These are phyloP conservation scores for Drosophila nasuta DNA, from an alignment of 1,140 invertebrate species.

Conservation along the genomic window DNA sequence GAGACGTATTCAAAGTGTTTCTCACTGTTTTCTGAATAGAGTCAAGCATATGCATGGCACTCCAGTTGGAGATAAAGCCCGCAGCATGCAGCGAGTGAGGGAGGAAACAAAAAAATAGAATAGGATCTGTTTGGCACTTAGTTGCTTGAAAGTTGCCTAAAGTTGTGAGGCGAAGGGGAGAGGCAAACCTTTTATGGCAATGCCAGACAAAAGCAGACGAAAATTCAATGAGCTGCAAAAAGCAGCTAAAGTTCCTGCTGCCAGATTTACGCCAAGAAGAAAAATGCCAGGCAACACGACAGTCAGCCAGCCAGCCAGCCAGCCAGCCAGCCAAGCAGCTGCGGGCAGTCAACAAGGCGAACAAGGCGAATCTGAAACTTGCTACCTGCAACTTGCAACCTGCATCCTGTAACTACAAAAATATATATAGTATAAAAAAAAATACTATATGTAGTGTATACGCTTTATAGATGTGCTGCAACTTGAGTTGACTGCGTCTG, in stretches of 20 bases:
- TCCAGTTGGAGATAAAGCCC: slow-evolving; percentile 61
- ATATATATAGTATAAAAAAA: slow-evolving; percentile 18
- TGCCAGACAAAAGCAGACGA: slow-evolving; percentile 75
- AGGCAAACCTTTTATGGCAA: slow-evolving; percentile 65
- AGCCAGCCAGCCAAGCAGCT: slow-evolving; percentile 26
- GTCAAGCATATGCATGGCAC: slow-evolving; percentile 44
- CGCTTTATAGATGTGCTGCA: slow-evolving; percentile 37
- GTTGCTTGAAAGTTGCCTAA: slow-evolving; percentile 48
- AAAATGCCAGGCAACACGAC: slow-evolving; percentile 53
- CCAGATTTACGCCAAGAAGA: slow-evolving; percentile 81
- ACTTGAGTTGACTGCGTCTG: slow-evolving; percentile 74
- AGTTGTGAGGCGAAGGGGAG: slow-evolving; percentile 5
- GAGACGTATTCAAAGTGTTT: slow-evolving; percentile 27
- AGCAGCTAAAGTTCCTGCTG: slow-evolving; percentile 74
- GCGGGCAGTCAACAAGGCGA: slow-evolving; percentile 43
- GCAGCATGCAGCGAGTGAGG: slow-evolving; percentile 41
- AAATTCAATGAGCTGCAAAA: slow-evolving; percentile 81
- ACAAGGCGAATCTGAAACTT: slow-evolving; percentile 38
- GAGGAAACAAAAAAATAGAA: slow-evolving; percentile 24
- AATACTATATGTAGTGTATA: slow-evolving; percentile 1
- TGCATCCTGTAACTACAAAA: slow-evolving; percentile 36
- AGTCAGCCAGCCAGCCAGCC: neutral
- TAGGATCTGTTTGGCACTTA: slow-evolving; percentile 68
- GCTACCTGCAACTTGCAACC: slow-evolving; percentile 14
- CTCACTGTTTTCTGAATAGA: slow-evolving; percentile 31